Evolutionary conservation across 2,888 invertebrate genomes (phyloP).

Genomic region (Diarsia rubi): DNA sequence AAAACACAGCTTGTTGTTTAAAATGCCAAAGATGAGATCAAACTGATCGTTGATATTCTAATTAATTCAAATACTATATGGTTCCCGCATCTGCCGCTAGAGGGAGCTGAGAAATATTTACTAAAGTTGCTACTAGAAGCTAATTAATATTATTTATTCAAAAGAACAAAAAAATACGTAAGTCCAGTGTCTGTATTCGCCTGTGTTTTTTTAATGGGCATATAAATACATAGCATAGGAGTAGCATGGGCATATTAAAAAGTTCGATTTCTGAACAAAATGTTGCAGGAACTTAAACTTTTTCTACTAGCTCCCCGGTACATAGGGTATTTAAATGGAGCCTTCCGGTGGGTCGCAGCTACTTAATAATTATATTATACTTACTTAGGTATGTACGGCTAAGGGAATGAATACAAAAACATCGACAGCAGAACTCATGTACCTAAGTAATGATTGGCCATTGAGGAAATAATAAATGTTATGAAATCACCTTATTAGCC

Average conservation of each 20-base stretch:
- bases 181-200: neutral
- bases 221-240: neutral
- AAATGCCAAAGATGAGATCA: slow-evolving; percentile 15
- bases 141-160: neutral
- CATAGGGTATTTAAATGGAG: neutral
- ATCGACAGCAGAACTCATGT: neutral
- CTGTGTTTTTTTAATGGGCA: neutral
- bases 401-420: neutral
- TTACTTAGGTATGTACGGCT: neutral
- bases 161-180: neutral
- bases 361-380: neutral
- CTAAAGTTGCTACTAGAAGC: neutral
- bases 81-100: slow-evolving; percentile 40
- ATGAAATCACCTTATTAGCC: neutral
- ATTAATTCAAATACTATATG: slow-evolving; percentile 12
- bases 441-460: neutral
- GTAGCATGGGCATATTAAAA: neutral
- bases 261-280: neutral
- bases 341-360: neutral
- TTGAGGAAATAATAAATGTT: neutral
- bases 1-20: slow-evolving; percentile 7
- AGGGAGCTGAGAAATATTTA: slow-evolving; percentile 46
- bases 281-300: neutral
- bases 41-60: slow-evolving; percentile 27
- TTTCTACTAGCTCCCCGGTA: neutral